Evolutionary conservation across 2,113 vertebrate species (phyloP).

Genomic region (Galbula dea): DNA sequence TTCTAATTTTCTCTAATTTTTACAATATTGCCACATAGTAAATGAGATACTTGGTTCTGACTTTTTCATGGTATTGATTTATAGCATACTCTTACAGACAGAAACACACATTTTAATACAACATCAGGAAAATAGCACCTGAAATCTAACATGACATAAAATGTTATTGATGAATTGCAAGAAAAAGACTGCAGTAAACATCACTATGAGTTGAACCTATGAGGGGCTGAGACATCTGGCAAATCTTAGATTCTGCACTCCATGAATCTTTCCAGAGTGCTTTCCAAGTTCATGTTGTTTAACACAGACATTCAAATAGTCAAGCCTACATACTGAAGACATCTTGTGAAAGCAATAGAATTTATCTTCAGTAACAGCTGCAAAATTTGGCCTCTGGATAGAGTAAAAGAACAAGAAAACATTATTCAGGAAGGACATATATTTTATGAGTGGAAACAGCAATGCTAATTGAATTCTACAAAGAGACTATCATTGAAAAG

Average conservation of each 20-base stretch:
- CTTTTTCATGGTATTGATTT: background rate
- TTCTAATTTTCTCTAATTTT: background rate
- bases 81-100: background rate
- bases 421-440: background rate
- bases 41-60: background rate
- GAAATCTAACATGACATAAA: background rate
- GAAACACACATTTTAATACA: background rate
- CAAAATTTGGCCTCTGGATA: conserved; percentile 35
- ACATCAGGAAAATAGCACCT: background rate
- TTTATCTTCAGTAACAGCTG: conserved; percentile 11
- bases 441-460: conserved; percentile 48
- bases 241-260: background rate
- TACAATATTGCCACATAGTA: background rate
- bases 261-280: background rate
- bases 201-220: background rate
- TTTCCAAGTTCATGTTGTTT: background rate
- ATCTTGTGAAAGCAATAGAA: conserved; percentile 1
- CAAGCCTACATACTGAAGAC: background rate
- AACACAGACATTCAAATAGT: background rate
- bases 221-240: background rate
- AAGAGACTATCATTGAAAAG: conserved; percentile 36
- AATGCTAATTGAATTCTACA: conserved; percentile 54
- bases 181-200: background rate
- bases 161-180: background rate
- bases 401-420: conserved; percentile 8